phyloP scores from a whole-genome alignment of 1,140 invertebrate species.

The Dendrolimus punctatus region DNA sequence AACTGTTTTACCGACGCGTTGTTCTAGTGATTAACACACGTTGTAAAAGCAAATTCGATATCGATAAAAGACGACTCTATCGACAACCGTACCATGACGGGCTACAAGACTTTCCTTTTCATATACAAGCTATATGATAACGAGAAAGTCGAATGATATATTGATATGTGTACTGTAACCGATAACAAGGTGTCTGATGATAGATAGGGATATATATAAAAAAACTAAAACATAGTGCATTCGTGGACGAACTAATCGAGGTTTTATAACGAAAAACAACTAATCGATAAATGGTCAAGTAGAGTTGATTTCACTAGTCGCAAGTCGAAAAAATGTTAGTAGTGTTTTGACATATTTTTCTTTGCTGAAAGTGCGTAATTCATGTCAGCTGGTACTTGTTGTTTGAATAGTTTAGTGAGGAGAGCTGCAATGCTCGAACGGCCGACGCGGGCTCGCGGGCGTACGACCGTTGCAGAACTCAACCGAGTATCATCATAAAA shows the following conservation, averaged over 20 bases:
- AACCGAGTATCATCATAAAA: conserved; percentile 26
- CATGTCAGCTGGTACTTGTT: conserved; percentile 70
- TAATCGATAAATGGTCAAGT: conserved; percentile 68
- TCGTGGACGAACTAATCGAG: conserved; percentile 57
- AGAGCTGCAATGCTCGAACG: conserved; percentile 59
- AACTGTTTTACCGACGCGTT: background rate
- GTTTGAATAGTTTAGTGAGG: conserved; percentile 38
- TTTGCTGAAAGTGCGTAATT: conserved; percentile 74
- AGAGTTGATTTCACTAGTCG: conserved; percentile 73
- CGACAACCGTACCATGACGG: conserved; percentile 15
- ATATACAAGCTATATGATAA: conserved; percentile 54
- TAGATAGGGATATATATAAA: conserved; percentile 47
- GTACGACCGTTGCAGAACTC: conserved; percentile 57
- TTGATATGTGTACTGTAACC: conserved; percentile 23
- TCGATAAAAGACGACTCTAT: conserved; percentile 6
- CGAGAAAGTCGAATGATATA: conserved; percentile 26
- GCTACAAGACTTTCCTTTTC: conserved; percentile 35
- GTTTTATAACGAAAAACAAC: conserved; percentile 49
- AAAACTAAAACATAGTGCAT: conserved; percentile 58
- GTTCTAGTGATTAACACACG: conserved; percentile 1
- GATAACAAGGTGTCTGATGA: conserved; percentile 33
- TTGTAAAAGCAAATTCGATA: background rate
- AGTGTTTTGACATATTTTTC: conserved; percentile 75
- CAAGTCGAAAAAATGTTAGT: conserved; percentile 70
- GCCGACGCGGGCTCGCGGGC: conserved; percentile 17